Evolutionary conservation across 1,140 invertebrate genomes (phyloP), one percentile per base, ranked within the genome.

Genomic region (Aporrectodea caliginosa): DNA sequence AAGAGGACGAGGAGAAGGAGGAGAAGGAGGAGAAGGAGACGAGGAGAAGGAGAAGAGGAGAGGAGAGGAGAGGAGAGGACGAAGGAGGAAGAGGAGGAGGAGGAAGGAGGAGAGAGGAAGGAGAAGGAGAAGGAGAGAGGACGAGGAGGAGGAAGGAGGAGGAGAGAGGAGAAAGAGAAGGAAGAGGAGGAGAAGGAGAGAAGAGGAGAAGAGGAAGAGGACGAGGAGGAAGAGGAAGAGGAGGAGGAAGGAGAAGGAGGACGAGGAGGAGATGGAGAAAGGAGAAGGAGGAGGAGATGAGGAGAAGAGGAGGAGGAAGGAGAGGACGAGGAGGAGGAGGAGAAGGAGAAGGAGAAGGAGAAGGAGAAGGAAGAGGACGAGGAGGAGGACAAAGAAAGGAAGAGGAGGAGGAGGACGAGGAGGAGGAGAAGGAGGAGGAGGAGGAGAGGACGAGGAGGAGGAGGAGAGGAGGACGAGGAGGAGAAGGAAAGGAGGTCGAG

Each of bases 381-480:
- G n/a, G 68, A 69, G n/a, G 68, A n/a, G n/a, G 68, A 69, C 16
- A n/a, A n/a, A 69, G 68, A 69, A 69, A n/a, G 68, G n/a, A n/a
- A 69, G n/a, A n/a, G n/a, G 68, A 69, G n/a, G 68, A n/a, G n/a
- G 68, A 69, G n/a, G 68, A n/a, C 16, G 68, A 69, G n/a, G 68
- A n/a, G n/a, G 68, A 69, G n/a, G 68, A n/a, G n/a, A n/a, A 69
- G n/a, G 68, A n/a, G n/a, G 68, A 69, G n/a, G 68, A n/a, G n/a
- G 68, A 69, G n/a, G 68, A n/a, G n/a, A n/a, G n/a, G n/a, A n/a
- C 16, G n/a, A n/a, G n/a, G n/a, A n/a, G 68, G n/a, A n/a, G n/a
- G n/a, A n/a, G 68, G n/a, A n/a, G n/a, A 69, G 68, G 68, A 69
- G 68, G n/a, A 69, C 16, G 68, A 69, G 68, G n/a, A 69, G 68